Evolutionary conservation across 2,888 invertebrate genomes (phyloP), one percentile per base, ranked within the genome.

Genomic region (Himalopsyche anomala): DNA sequence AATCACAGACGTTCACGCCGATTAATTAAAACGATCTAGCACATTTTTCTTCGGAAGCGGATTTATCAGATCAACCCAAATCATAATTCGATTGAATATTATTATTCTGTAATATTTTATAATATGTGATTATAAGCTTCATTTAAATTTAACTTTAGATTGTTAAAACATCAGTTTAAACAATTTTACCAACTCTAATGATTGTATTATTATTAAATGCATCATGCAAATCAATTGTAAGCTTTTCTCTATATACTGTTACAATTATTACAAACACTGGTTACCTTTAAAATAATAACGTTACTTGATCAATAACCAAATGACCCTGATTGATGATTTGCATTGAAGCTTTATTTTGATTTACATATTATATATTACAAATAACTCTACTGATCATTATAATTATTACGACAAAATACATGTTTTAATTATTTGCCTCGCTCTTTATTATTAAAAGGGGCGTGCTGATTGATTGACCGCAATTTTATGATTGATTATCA

Each of bases 271-370:
- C 3, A 0, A 51, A 15, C 15, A 51, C 51, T 15, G 62, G 28
- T 62, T 4, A 5, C 62, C 19, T 62, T 62, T 1, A 62, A 62
- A 62, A 38, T 2, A 74, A 38, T 74, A 80, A 45, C 80, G 80
- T 80, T 45, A 80, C 80, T 42, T 5, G 45, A 80, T 40, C 15
- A n/a, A 45, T 42, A 80, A 81, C 69, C 54, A 84, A 81, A 74
- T 80, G 38, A 45, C 69, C 42, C 40, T 80, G 80, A 80, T 80
- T 11, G 3, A 42, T 19, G 0, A 80, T 80, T 80, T 80, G 80
- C 80, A 80, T 80, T 80, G 19, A n/a, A 80, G 19, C 40, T 80
- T 40, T 42, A 80, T 8, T 38, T 9, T 6, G 28, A 62, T 62
- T 62, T 62, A 62, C 28, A 62, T n/a, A 19, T 62, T 5, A 19